These are phyloP conservation scores for Synanthedon formicaeformis DNA, from an alignment of 2,888 invertebrate genomes.

Conservation along the genomic window DNA sequence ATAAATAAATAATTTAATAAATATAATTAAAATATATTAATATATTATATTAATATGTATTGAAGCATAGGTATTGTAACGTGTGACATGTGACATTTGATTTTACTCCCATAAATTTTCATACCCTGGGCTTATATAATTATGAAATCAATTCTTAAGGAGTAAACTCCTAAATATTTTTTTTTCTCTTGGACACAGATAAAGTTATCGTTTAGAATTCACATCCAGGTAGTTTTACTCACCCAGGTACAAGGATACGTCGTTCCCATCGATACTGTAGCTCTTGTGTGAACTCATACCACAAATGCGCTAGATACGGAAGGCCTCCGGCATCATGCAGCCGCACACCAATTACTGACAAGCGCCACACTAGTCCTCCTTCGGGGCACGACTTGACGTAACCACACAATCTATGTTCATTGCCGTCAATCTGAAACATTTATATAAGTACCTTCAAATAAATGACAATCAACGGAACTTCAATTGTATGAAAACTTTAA, in stretches of 20 bases:
- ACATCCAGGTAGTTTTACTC: conserved; percentile 49
- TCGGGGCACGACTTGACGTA: conserved; percentile 82
- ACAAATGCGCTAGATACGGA: conserved; percentile 86
- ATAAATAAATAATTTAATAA: too few relatives aligned
- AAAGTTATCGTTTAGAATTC: background rate
- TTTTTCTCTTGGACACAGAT: too few relatives aligned
- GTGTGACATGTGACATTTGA: too few relatives aligned
- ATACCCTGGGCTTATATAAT: too few relatives aligned
- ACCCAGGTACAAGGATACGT: conserved; percentile 84
- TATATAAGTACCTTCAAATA: background rate
- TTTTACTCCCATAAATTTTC: too few relatives aligned
- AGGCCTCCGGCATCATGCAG: conserved; percentile 82
- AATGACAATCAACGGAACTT: too few relatives aligned
- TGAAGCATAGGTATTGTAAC: too few relatives aligned
- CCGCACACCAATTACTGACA: conserved; percentile 81
- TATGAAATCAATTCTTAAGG: too few relatives aligned
- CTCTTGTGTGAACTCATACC: conserved; percentile 94
- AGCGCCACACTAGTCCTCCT: conserved; percentile 84
- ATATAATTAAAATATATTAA: too few relatives aligned
- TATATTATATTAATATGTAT: too few relatives aligned
- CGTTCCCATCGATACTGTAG: conserved; percentile 92
- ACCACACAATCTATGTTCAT: conserved; percentile 48
- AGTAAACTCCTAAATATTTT: too few relatives aligned
- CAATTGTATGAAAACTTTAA: too few relatives aligned
- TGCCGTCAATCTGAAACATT: conserved; percentile 53